Percentiles rank a stretch among this genome's conserved stretches.
Evolutionary conservation across 1,140 invertebrate species (phyloP).

Genomic region (Uloborus diversus): DNA sequence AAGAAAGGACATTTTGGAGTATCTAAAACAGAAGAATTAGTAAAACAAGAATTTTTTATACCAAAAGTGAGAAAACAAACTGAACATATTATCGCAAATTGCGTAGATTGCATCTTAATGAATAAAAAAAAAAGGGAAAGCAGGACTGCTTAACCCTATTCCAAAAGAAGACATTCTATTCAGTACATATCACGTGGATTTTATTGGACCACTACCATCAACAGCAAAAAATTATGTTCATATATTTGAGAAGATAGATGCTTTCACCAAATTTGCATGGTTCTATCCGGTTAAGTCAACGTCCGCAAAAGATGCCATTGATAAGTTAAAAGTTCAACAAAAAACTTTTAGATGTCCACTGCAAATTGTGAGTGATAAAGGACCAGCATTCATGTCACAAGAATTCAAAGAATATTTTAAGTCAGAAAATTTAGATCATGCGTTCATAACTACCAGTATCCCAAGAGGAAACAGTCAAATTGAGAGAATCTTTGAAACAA

Average conservation of each 20-base stretch:
- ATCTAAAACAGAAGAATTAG: no score
- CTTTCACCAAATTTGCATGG: slow-evolving; percentile 13
- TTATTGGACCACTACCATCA: not conserved
- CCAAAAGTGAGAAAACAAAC: not conserved
- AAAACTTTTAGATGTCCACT: not conserved
- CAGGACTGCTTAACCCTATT: not conserved
- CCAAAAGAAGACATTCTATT: not conserved
- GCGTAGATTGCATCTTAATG: not conserved
- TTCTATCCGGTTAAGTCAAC: not conserved
- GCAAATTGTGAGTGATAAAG: not conserved
- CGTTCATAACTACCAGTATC: not conserved
- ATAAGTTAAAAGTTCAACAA: not conserved
- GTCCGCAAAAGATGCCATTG: not conserved
- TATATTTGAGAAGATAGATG: not conserved
- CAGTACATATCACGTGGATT: not conserved
- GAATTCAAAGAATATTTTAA: not conserved
- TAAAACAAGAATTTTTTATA: no score
- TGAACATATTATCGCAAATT: not conserved
- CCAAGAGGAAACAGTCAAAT: not conserved
- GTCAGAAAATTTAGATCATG: not conserved
- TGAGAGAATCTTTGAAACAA: not conserved
- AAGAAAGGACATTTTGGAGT: no score
- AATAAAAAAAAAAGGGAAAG: not conserved
- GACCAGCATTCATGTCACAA: not conserved
- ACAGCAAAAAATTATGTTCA: not conserved